These are phyloP conservation scores for Bolborhynchus lineola DNA, from an alignment of 2,113 vertebrate species.

Conservation along the genomic window DNA sequence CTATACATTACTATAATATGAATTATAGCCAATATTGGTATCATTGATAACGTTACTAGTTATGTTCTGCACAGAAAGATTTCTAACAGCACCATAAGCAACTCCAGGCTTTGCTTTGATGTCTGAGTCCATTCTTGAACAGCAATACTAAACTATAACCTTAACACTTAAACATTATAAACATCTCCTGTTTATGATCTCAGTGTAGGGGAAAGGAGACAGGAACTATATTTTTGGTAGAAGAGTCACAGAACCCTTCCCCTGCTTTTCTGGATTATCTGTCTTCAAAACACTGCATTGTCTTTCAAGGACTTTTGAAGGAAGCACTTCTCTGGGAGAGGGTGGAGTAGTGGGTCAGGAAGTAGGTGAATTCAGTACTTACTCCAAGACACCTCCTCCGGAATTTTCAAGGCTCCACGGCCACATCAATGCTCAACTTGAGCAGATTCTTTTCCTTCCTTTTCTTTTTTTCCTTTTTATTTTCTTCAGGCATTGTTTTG, in stretches of 20 bases:
- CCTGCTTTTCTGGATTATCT: not conserved
- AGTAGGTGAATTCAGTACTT: not conserved
- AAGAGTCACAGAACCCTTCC: not conserved
- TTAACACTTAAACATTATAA: not conserved
- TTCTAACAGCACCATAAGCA: not conserved
- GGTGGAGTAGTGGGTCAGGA: not conserved
- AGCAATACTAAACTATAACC: not conserved
- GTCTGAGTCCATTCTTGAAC: not conserved
- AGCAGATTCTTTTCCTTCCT: not conserved
- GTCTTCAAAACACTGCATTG: not conserved
- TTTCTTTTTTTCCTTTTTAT: not conserved
- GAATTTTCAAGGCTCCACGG: not conserved
- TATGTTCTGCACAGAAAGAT: not conserved
- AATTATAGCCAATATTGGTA: not conserved
- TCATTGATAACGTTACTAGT: not conserved
- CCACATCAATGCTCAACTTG: not conserved
- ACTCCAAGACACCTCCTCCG: not conserved
- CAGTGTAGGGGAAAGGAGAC: not conserved
- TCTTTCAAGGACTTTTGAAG: not conserved
- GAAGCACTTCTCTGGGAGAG: not conserved
- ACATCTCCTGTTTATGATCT: not conserved
- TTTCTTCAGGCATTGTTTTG: not conserved
- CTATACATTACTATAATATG: not conserved
- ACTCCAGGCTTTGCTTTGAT: not conserved
- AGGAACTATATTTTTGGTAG: not conserved